Percentiles rank a stretch among this genome's conserved stretches.
phyloP scores from a whole-genome alignment of 2,113 vertebrate species.

The Dissostichus mawsoni region DNA sequence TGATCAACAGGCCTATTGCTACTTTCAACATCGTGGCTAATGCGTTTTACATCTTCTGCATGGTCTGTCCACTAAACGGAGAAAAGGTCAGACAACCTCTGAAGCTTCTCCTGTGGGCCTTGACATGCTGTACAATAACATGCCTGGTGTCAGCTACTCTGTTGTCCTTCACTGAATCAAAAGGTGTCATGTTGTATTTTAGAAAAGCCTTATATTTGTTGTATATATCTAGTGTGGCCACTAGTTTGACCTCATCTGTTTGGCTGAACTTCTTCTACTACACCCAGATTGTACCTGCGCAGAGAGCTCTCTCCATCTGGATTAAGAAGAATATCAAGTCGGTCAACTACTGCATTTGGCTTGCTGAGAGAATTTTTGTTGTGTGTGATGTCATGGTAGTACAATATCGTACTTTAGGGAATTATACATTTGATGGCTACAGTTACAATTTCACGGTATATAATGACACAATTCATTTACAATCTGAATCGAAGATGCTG shows the following conservation, averaged over 20 bases:
- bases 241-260: constrained; percentile 25
- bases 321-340: constrained; percentile 66
- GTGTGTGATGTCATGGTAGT: background rate
- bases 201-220: fast-evolving
- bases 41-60: constrained; percentile 52
- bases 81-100: constrained; percentile 59
- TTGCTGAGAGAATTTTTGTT: constrained; percentile 23
- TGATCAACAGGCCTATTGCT: too few species aligned
- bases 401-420: too few species aligned
- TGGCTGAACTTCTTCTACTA: constrained; percentile 69
- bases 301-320: constrained; percentile 41
- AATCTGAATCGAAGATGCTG: fast-evolving
- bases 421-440: too few species aligned
- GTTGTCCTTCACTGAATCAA: background rate
- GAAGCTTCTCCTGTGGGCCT: constrained; percentile 52
- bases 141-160: background rate
- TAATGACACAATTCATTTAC: too few species aligned
- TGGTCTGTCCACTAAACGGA: constrained; percentile 34
- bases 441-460: background rate
- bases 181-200: fast-evolving
- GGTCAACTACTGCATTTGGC: constrained; percentile 48
- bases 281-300: constrained; percentile 62
- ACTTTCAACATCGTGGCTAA: constrained; percentile 30
- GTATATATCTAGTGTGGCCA: background rate
- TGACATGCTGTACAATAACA: constrained; percentile 39